phyloP scores from a whole-genome alignment of 2,888 invertebrate species.

The Cataglyphis albicans region DNA sequence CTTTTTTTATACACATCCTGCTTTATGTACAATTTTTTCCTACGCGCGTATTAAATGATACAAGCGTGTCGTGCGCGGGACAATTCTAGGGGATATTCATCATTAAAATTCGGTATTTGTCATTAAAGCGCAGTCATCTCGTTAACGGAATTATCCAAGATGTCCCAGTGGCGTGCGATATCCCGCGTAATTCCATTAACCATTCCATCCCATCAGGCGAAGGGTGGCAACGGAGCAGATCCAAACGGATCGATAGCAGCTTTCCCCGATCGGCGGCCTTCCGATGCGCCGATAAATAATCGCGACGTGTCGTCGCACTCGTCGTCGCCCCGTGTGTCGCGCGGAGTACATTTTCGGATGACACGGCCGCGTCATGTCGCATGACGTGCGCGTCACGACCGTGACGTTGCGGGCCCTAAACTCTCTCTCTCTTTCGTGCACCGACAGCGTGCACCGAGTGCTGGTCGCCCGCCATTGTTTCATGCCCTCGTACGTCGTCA shows the following conservation, averaged over 20 bases:
- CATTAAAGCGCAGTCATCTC: conserved; percentile 41
- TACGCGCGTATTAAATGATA: background rate
- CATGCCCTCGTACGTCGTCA: conserved; percentile 72
- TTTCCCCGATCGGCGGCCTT: conserved; percentile 26
- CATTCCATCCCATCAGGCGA: conserved; percentile 11
- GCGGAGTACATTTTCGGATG: conserved; percentile 65
- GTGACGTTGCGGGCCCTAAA: conserved; percentile 20
- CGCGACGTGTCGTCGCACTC: conserved; percentile 63
- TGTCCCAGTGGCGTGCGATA: conserved; percentile 39
- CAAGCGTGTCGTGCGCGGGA: background rate
- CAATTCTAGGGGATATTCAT: conserved; percentile 8
- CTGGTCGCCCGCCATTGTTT: conserved; percentile 70
- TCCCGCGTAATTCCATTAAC: conserved; percentile 43
- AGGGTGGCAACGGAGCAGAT: background rate
- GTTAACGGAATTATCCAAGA: conserved; percentile 51
- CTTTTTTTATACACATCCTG: background rate
- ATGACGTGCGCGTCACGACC: conserved; percentile 62
- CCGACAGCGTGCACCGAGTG: conserved; percentile 37
- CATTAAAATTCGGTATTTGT: conserved; percentile 36
- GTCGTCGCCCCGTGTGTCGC: conserved; percentile 7
- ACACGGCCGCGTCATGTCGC: conserved; percentile 68
- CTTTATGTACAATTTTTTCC: background rate
- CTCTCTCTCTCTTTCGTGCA: conserved; percentile 36
- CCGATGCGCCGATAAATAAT: conserved; percentile 74
- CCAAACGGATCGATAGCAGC: conserved; percentile 12